Conservation (phyloP, 2,113 vertebrate species). For the Brienomyrus longianalis region DNA sequence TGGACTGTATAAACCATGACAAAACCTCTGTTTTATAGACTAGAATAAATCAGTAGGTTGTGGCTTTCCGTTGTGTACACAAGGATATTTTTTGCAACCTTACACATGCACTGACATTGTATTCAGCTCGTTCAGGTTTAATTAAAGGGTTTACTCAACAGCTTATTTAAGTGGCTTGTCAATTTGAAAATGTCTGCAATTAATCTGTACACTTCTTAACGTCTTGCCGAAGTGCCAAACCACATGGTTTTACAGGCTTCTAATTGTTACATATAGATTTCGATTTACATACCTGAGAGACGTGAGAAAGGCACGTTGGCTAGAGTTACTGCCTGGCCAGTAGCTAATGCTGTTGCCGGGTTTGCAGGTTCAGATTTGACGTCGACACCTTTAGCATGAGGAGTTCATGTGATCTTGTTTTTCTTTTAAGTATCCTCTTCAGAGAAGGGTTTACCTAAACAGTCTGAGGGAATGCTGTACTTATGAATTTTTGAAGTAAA, state of each 20-base stretch:
- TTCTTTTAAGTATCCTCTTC: not conserved
- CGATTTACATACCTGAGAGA: not conserved
- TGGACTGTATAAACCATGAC: not conserved
- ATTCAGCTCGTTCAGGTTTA: not conserved
- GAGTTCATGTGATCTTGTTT: not conserved
- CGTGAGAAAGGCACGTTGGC: not conserved
- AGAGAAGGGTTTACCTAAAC: not conserved
- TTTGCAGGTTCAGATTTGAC: not conserved
- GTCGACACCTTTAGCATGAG: not conserved
- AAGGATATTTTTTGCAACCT: constrained; percentile 3
- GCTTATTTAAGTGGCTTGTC: constrained; percentile 11
- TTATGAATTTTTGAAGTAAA: not conserved
- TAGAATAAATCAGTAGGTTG: not conserved
- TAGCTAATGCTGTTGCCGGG: not conserved
- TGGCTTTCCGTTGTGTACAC: not conserved
- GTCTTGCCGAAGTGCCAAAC: not conserved
- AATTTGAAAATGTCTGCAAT: constrained; percentile 3
- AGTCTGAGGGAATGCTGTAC: not conserved
- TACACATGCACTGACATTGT: not conserved
- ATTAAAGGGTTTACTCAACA: constrained; percentile 9
- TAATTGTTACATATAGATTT: not conserved
- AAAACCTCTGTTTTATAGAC: not conserved
- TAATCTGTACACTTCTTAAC: constrained; percentile 8
- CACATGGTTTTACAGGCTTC: not conserved
- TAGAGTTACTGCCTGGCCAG: not conserved